Evolutionary conservation across 2,797 vertebrate genomes (phyloP), one percentile per base, ranked within the genome.

Genomic region (Melanotaenia boesemani): DNA sequence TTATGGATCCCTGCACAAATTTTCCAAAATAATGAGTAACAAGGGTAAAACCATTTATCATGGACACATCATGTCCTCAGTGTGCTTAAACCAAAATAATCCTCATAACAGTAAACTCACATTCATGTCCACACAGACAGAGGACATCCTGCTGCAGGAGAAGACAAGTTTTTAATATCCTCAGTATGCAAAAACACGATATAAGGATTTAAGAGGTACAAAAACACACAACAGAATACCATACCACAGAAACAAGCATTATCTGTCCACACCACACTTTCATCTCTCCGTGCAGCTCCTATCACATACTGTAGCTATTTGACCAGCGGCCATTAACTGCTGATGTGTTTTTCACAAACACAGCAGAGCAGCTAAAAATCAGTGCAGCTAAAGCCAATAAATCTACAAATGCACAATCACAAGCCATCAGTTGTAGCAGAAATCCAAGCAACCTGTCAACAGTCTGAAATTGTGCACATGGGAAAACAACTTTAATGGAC

Each of bases 251-350:
- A 70, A 72, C 44, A 20, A 6, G 12, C 0, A n/a, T 67, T 79
- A 81, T 86, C 86, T 56, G 54, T 28, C 54, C 72, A 52, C 76
- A 67, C 37, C 20, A 34, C 46, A 46, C 41, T 57, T 68, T 60
- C 20, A 71, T 52, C 69, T 80, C 62, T 70, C 39, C 61, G 57
- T 59, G 72, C 83, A 77, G 58, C 65, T 79, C 41, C 0, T 70
- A 85, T 86, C 79, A 44, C 80, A 46, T 30, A 30, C 30, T 30
- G 30, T 68, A 36, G 20, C 26, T 83, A 1, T 89, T 85, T 85
- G 62, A 75, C 37, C 78, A 79, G 58, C 16, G 8, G 69, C 41
- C 57, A 34, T 82, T 72, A 77, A 67, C 54, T 18, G 44, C 26
- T 26, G 5, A 8, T 56, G 15, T 16, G 50, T 37, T 39, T 44